Evolutionary conservation across 1,140 invertebrate species (phyloP).

Genomic region (Amyelois transitella): DNA sequence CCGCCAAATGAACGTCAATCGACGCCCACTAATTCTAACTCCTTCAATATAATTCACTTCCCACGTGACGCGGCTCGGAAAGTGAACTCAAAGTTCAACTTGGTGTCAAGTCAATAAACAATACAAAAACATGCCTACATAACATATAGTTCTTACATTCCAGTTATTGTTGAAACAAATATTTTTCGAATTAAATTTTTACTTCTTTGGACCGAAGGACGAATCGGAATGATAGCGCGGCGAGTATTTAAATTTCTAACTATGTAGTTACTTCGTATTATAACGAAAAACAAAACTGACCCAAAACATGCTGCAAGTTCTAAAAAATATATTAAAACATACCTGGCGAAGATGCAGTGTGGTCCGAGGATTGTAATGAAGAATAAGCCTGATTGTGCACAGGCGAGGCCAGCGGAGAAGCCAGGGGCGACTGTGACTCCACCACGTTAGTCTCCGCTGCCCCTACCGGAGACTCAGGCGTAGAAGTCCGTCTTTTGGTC

Average conservation of each 20-base stretch:
- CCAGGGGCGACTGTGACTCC: constrained; percentile 69
- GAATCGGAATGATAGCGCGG: too few species aligned
- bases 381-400: constrained; percentile 48
- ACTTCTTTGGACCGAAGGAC: too few species aligned
- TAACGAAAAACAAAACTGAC: too few species aligned
- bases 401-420: constrained; percentile 72
- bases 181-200: too few species aligned
- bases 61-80: constrained; percentile 7
- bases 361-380: constrained; percentile 42
- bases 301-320: constrained; percentile 11
- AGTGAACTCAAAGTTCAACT: background rate
- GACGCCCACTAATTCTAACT: constrained; percentile 48
- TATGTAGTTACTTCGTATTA: too few species aligned
- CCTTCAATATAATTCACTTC: constrained; percentile 35
- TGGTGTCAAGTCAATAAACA: background rate
- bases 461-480: constrained; percentile 46
- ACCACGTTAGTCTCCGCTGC: constrained; percentile 52
- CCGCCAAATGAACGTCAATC: constrained; percentile 66
- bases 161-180: background rate
- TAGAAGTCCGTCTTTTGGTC: constrained; percentile 51
- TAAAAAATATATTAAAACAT: constrained; percentile 10
- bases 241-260: too few species aligned
- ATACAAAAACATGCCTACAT: background rate
- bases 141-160: background rate
- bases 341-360: constrained; percentile 51